Conservation (phyloP, 2,113 vertebrate genomes). For the Pseudonaja textilis region DNA sequence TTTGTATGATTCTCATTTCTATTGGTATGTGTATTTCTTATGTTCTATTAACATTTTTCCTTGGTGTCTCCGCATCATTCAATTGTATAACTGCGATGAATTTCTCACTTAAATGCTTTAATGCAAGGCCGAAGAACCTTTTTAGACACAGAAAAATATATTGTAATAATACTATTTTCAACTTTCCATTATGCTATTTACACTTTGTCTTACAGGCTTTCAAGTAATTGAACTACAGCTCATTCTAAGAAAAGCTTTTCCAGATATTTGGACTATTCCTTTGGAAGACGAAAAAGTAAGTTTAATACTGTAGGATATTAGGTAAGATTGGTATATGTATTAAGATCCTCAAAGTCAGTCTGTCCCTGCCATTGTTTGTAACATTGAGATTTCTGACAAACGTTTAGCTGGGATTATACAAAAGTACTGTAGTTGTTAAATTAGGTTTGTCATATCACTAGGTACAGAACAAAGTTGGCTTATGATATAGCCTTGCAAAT, state of each 20-base stretch:
- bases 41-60: neutral
- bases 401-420: neutral
- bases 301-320: slow-evolving; percentile 6
- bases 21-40: neutral
- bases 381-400: neutral
- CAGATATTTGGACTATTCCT: slow-evolving; percentile 69
- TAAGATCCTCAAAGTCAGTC: neutral
- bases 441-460: neutral
- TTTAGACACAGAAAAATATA: neutral
- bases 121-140: neutral
- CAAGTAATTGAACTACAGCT: slow-evolving; percentile 69
- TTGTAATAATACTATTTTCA: neutral
- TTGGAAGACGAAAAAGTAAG: slow-evolving; percentile 62
- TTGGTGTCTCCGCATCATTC: neutral
- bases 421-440: neutral
- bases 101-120: neutral
- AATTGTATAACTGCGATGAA: neutral
- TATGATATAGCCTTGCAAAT: neutral
- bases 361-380: neutral
- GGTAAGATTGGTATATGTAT: neutral
- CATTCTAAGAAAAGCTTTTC: slow-evolving; percentile 67
- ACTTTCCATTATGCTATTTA: neutral
- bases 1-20: neutral
- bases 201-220: slow-evolving; percentile 44
- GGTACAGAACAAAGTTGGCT: neutral